Evolutionary conservation across 2,888 invertebrate genomes (phyloP), one percentile per base, ranked within the genome.

Genomic region (Diplolepis rosae): DNA sequence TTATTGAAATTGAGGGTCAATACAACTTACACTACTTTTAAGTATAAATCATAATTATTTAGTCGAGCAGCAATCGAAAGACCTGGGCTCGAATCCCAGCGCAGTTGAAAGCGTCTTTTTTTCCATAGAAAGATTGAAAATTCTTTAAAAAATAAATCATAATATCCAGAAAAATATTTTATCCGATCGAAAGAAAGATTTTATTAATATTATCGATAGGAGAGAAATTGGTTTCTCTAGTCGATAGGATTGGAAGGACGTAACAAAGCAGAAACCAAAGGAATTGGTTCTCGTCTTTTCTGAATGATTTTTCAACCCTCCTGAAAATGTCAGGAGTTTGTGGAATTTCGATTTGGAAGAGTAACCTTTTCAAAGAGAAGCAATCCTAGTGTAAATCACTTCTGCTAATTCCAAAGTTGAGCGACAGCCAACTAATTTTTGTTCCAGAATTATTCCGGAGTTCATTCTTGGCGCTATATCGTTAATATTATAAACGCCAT

Each of bases 401-500:
- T 28, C n/a, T 2, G 28, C 52, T 68, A 45, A 68, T 68, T 54
- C 68, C 39, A 30, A 15, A 42, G 39, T 68, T 68, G 68, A 68
- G 56, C 28, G 68, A 68, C 68, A 69, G 68, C 61, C 52, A 72
- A 68, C 77, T 82, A 82, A 81, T 82, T 81, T 81, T 82, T 81
- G 79, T 79, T 71, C 48, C 67, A 70, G 74, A 77, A 77, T 75
- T 68, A 79, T 79, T 76, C 69, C 72, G 50, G 32, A 65, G 61
- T 70, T 52, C 73, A 74, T 76, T 78, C 83, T 79, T 78, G 76
- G 11, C 70, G 51, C 65, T 81, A n/a, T n/a, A 74, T 82, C 69
- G 67, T 83, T 80, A 78, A 83, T 81, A 81, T 79, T 79, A 73
- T 75, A 83, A 70, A 70, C 69, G 77, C 73, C 76, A 83, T 76